Conservation (phyloP, 2,888 invertebrate genomes). For the Stenichneumon culpator region DNA sequence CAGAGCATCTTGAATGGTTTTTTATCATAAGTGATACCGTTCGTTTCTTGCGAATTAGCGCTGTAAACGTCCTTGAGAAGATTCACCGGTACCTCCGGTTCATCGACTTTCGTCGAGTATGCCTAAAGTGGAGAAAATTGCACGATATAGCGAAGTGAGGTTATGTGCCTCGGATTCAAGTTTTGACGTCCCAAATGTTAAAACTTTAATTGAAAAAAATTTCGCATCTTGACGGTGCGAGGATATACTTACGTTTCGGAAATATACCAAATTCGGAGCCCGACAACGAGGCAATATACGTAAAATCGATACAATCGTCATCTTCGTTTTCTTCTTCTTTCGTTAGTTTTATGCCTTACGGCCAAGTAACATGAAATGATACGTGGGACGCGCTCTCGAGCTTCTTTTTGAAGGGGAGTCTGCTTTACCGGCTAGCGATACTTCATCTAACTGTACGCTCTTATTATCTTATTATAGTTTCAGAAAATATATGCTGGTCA, state of each 20-base stretch:
- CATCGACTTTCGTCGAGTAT: conserved; percentile 72
- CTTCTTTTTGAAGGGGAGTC: no score
- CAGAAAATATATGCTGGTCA: no score
- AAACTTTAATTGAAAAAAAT: background rate
- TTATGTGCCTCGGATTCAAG: background rate
- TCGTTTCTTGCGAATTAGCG: conserved; percentile 88
- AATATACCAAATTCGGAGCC: background rate
- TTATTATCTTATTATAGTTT: no score
- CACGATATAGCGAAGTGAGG: conserved; percentile 15
- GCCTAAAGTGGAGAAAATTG: conserved; percentile 35
- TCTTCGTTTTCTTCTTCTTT: background rate
- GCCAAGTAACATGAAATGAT: background rate
- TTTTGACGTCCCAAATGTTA: background rate
- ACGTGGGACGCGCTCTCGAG: no score
- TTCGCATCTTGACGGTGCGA: background rate
- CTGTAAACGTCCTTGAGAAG: conserved; percentile 87
- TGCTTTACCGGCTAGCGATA: no score
- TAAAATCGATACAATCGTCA: conserved; percentile 44
- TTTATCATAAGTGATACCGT: conserved; percentile 94
- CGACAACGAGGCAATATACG: conserved; percentile 43
- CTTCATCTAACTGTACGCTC: no score
- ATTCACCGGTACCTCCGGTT: conserved; percentile 90
- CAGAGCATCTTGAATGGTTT: conserved; percentile 94
- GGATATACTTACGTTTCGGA: conserved; percentile 44
- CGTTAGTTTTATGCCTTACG: background rate